Evolutionary conservation across 1,140 invertebrate genomes (phyloP).

Genomic region (Bombus turneri): DNA sequence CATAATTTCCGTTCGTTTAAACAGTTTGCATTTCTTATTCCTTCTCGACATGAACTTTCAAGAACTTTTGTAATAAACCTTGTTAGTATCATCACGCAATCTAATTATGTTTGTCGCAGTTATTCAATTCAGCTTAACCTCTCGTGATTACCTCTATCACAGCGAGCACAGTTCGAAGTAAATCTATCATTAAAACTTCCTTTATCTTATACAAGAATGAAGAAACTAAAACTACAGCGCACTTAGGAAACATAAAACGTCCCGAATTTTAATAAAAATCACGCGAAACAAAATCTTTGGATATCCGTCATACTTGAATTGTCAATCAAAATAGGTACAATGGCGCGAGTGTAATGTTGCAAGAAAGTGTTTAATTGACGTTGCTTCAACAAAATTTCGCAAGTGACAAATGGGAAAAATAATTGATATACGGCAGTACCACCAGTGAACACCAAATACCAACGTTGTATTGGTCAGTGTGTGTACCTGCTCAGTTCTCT

Average conservation of each 20-base stretch:
- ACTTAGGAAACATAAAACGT: not conserved
- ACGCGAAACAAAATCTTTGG: not conserved
- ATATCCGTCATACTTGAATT: too few species aligned
- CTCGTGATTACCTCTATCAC: not conserved
- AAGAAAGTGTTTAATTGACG: too few species aligned
- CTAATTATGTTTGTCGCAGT: constrained; percentile 25
- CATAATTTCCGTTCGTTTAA: not conserved
- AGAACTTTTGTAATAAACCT: constrained; percentile 13
- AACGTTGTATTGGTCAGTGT: constrained; percentile 21
- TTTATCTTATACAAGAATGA: not conserved
- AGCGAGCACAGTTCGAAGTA: not conserved
- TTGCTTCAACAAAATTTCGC: not conserved
- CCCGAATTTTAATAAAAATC: not conserved
- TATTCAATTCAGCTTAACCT: constrained; percentile 22
- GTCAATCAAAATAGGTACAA: not conserved
- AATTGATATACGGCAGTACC: constrained; percentile 36
- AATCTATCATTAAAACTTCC: not conserved
- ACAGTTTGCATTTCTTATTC: not conserved
- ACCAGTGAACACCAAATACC: constrained; percentile 55
- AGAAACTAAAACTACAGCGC: too few species aligned
- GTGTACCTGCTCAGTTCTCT: constrained; percentile 62
- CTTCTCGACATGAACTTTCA: not conserved
- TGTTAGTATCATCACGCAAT: constrained; percentile 29
- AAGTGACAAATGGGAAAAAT: not conserved
- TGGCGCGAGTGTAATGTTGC: not conserved